phyloP scores from a whole-genome alignment of 2,797 vertebrate species.

The Pseudomugil tenellus region DNA sequence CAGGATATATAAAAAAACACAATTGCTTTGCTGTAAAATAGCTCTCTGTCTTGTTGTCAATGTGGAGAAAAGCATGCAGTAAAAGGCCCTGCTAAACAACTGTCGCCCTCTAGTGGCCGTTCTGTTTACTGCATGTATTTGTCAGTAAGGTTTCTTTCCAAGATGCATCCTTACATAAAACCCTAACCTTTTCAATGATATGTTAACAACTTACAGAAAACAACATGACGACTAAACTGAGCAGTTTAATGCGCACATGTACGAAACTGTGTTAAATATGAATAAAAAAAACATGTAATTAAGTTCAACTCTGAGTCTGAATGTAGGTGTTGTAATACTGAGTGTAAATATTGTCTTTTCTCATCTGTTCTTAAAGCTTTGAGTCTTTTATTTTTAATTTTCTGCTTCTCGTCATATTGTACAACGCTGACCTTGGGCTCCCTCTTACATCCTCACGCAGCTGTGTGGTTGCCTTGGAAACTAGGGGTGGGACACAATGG shows the following conservation, averaged over 20 bases:
- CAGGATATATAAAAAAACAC: not conserved
- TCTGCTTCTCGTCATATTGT: constrained; percentile 23
- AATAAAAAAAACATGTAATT: not conserved
- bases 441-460: constrained; percentile 39
- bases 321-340: constrained; percentile 16
- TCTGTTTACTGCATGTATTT: constrained; percentile 13
- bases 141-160: not conserved
- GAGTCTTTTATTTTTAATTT: constrained; percentile 13
- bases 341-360: constrained; percentile 32
- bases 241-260: not conserved
- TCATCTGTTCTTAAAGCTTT: constrained; percentile 8
- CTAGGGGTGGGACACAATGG: constrained; percentile 44
- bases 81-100: not conserved
- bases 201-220: not conserved
- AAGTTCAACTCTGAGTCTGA: constrained; percentile 6
- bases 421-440: constrained; percentile 58
- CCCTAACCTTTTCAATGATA: not conserved
- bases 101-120: constrained; percentile 41
- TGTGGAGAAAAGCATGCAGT: not conserved
- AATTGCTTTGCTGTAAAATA: not conserved
- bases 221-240: not conserved
- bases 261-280: not conserved
- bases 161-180: constrained; percentile 11
- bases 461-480: constrained; percentile 70
- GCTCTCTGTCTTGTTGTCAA: not conserved